Percentiles rank a stretch among this genome's conserved stretches.
Evolutionary conservation across 2,888 invertebrate species (phyloP).

Genomic region (Philonicus albiceps): DNA sequence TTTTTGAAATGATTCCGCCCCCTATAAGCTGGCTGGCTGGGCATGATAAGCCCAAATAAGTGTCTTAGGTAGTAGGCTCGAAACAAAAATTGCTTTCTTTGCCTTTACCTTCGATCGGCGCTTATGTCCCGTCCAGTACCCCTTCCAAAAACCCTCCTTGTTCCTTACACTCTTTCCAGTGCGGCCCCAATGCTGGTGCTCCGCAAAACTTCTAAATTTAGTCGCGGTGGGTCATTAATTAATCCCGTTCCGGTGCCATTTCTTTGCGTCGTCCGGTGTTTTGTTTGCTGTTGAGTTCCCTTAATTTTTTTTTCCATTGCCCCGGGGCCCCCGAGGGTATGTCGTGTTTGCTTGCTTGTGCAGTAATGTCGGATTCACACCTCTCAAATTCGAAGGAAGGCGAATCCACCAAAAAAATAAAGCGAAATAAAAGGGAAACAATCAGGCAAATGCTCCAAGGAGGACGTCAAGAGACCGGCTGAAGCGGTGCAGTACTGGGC

Average conservation of each 20-base stretch:
- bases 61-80: neutral
- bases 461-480: neutral
- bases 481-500: constrained; percentile 12
- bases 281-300: neutral
- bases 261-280: neutral
- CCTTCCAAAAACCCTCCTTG: neutral
- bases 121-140: neutral
- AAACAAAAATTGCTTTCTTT: neutral
- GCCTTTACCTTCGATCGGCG: neutral
- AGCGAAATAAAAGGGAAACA: neutral
- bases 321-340: neutral
- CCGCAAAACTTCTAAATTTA: constrained; percentile 28
- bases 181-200: neutral
- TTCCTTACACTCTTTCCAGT: neutral
- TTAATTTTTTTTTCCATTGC: constrained; percentile 2
- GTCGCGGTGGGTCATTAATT: constrained; percentile 30
- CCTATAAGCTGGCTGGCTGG: neutral
- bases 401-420: neutral
- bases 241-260: constrained; percentile 36
- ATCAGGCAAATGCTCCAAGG: neutral
- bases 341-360: constrained; percentile 26
- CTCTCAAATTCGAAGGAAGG: constrained; percentile 9
- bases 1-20: neutral
- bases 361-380: constrained; percentile 29
- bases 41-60: neutral